These are phyloP conservation scores for Thelaira solivaga DNA, from an alignment of 2,888 invertebrate genomes.

Conservation along the genomic window DNA sequence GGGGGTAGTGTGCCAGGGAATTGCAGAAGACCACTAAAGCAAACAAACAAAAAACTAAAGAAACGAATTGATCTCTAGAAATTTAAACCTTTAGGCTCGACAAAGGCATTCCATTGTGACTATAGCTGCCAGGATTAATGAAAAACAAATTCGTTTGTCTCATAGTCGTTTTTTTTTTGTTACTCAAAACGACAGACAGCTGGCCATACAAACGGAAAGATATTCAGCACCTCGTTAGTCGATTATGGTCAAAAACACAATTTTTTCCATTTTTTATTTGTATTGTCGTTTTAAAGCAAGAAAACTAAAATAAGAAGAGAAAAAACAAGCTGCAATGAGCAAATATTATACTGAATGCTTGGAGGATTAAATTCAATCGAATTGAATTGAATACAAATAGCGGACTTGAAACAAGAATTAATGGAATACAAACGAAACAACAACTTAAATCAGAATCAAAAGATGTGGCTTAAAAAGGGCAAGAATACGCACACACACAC, in stretches of 20 bases:
- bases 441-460: conserved; percentile 22
- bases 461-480: conserved; percentile 46
- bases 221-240: conserved; percentile 73
- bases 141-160: conserved; percentile 66
- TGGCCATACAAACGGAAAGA: conserved; percentile 47
- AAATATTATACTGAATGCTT: conserved; percentile 54
- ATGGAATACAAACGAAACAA: conserved; percentile 45
- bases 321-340: conserved; percentile 34
- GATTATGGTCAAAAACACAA: conserved; percentile 61
- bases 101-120: conserved; percentile 62
- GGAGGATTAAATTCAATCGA: conserved; percentile 62
- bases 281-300: conserved; percentile 28
- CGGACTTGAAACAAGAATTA: conserved; percentile 49
- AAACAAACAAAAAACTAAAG: conserved; percentile 1
- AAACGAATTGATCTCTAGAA: conserved; percentile 51
- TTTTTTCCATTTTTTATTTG: conserved; percentile 65
- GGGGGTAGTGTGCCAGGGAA: conserved; percentile 1
- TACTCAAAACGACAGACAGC: conserved; percentile 3
- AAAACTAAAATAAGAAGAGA: neutral
- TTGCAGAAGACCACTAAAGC: neutral
- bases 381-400: conserved; percentile 63
- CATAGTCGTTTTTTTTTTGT: conserved; percentile 24
- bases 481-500: neutral
- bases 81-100: conserved; percentile 55
- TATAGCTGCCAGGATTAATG: conserved; percentile 71